Evolutionary conservation across 2,113 vertebrate species (phyloP).

Genomic region (Phyllostomus discolor): DNA sequence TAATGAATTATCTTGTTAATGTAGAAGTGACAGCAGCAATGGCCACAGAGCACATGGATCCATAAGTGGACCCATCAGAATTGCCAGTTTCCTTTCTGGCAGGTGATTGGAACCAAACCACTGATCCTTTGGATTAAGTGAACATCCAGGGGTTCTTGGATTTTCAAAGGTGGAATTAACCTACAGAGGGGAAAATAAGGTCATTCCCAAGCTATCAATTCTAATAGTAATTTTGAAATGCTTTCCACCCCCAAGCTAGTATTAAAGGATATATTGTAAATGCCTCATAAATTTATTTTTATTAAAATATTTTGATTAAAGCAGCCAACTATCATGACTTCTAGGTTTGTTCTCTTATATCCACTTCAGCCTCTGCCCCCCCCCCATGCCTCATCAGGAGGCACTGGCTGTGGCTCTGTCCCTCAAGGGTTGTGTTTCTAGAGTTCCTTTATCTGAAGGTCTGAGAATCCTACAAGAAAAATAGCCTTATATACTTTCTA

Average conservation of each 20-base stretch:
- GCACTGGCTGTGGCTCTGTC: neutral
- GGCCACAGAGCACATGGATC: neutral
- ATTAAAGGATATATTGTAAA: neutral
- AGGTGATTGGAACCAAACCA: neutral
- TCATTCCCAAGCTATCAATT: conserved; percentile 2
- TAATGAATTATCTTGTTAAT: neutral
- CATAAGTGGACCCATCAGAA: neutral
- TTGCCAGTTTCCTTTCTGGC: neutral
- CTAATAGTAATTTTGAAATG: conserved; percentile 10
- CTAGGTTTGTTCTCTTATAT: neutral
- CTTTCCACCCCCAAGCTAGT: neutral
- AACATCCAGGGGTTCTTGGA: neutral
- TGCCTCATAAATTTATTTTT: neutral
- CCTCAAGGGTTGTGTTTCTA: neutral
- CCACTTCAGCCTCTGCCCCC: neutral
- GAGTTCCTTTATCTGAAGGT: conserved; percentile 32
- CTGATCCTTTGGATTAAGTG: neutral
- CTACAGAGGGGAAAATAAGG: neutral
- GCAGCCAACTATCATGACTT: neutral
- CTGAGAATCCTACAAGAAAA: conserved; percentile 43
- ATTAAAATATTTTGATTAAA: neutral
- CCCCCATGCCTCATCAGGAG: neutral
- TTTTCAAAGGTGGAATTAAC: neutral
- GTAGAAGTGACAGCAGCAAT: neutral
- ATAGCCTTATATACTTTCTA: conserved; percentile 19